Percentiles rank a stretch among this genome's conserved stretches.
Conservation (phyloP, 2,113 vertebrate genomes). For the Callithrix jacchus region DNA sequence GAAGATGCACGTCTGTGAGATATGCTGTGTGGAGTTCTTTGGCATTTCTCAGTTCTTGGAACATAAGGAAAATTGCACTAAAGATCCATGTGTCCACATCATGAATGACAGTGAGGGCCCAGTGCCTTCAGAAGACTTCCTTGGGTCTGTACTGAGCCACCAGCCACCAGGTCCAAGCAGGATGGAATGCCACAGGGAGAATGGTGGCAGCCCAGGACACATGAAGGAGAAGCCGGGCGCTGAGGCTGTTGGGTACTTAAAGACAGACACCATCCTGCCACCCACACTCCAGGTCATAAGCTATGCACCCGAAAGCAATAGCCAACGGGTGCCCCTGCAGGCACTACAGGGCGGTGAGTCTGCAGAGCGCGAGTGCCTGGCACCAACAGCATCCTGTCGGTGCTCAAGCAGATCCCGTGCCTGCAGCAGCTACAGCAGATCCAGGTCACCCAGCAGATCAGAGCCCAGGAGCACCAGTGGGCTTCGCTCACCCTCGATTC, state of each 20-base stretch:
- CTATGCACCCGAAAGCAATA: constrained; percentile 87
- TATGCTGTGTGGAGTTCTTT: constrained; percentile 96
- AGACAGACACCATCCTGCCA: constrained; percentile 78
- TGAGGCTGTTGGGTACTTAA: constrained; percentile 81
- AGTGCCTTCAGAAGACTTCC: constrained; percentile 81
- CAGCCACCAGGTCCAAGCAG: constrained; percentile 73
- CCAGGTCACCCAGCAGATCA: constrained; percentile 96
- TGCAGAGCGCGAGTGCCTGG: constrained; percentile 85
- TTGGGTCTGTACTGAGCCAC: constrained; percentile 80
- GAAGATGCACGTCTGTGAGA: constrained; percentile 91
- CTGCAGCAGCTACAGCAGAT: constrained; percentile 98
- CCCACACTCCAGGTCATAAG: constrained; percentile 82
- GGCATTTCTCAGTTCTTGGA: constrained; percentile 90
- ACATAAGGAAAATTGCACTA: constrained; percentile 95
- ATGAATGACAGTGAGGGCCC: constrained; percentile 90
- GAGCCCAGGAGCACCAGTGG: constrained; percentile 96
- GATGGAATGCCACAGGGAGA: constrained; percentile 83
- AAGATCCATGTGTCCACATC: constrained; percentile 93
- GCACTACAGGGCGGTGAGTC: constrained; percentile 92
- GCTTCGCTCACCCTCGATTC: constrained; percentile 90
- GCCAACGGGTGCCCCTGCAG: constrained; percentile 92
- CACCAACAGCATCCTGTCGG: constrained; percentile 90
- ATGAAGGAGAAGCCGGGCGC: constrained; percentile 80
- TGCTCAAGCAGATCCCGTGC: constrained; percentile 94
- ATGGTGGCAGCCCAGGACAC: constrained; percentile 79